Evolutionary conservation across 2,888 invertebrate species (phyloP), one percentile per base, ranked within the genome.

Genomic region (Mythimna ferrago): DNA sequence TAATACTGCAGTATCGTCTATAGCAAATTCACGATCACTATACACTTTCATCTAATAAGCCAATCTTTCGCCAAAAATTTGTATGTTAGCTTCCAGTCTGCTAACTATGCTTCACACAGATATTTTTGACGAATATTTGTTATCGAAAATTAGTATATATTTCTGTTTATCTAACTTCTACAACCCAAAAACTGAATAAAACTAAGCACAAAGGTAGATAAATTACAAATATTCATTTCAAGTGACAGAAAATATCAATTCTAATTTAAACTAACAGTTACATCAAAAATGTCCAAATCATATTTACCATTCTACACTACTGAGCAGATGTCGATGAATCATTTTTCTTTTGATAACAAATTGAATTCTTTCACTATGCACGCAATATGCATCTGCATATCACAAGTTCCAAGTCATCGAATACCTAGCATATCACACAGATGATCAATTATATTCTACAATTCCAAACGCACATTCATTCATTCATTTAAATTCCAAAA

Each of bases 401-500:
- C 78, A 82, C 76, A 85, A 87, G 81, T 77, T 89, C 76, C 89
- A 79, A 92, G 89, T 93, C 93, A 93, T 90, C 81, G 83, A 80
- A 89, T 88, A 87, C 89, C 90, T 90, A 86, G 81, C 86, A 82
- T 89, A 70, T 74, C 62, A 61, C 66, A 72, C 66, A 72, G 38
- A 60, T 57, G 78, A 83, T 83, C 76, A 83, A 81, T 78, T 76
- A 83, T 81, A 63, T 82, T 86, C 83, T 88, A 84, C 86, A 86
- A 89, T 89, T 89, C 86, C 84, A 87, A 91, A 91, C 87, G 84
- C 85, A 87, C 90, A 91, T 89, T 89, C 92, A 92, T 92, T 92
- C 92, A 93, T 94, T 92, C 90, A 48, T 48, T 48, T 48, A 86
- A 90, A 93, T 92, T 91, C 84, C 81, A 91, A 92, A 92, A 92